phyloP scores from a whole-genome alignment of 1,140 invertebrate species.

The Subanguina moxae region DNA sequence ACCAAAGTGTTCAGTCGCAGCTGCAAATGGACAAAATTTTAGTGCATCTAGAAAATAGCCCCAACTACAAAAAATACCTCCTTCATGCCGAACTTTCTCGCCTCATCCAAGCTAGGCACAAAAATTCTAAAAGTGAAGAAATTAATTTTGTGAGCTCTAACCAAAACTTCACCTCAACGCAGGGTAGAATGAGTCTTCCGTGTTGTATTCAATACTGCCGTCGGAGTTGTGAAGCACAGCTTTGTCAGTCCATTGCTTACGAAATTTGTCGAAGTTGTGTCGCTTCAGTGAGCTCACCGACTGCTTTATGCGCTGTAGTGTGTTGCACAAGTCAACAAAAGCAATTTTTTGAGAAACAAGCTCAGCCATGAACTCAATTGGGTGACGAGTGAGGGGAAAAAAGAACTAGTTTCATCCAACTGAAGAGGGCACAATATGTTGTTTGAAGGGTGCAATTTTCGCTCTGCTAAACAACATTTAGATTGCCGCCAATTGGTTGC shows the following conservation, averaged over 20 bases:
- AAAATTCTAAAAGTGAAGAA: slow-evolving; percentile 10
- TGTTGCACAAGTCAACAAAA: slow-evolving; percentile 27
- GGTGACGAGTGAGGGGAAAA: not conserved
- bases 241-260: slow-evolving; percentile 22
- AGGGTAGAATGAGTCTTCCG: slow-evolving; percentile 29
- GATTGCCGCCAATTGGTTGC: not conserved
- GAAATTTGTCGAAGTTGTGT: slow-evolving; percentile 21
- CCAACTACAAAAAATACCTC: slow-evolving; percentile 5
- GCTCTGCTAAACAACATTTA: not conserved
- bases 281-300: slow-evolving; percentile 11
- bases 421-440: not conserved
- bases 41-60: not conserved
- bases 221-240: slow-evolving; percentile 11
- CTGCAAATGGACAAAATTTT: not conserved
- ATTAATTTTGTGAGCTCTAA: no score
- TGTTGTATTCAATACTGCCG: slow-evolving; percentile 26
- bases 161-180: not conserved
- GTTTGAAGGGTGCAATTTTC: not conserved
- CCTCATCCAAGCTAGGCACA: slow-evolving; percentile 21
- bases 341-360: slow-evolving; percentile 17
- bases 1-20: not conserved
- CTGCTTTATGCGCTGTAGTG: slow-evolving; percentile 21
- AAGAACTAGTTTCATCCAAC: not conserved
- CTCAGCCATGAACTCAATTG: not conserved
- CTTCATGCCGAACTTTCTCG: slow-evolving; percentile 25